These are phyloP conservation scores for Cetoscarus ocellatus DNA, from an alignment of 2,797 vertebrate genomes.

Conservation along the genomic window DNA sequence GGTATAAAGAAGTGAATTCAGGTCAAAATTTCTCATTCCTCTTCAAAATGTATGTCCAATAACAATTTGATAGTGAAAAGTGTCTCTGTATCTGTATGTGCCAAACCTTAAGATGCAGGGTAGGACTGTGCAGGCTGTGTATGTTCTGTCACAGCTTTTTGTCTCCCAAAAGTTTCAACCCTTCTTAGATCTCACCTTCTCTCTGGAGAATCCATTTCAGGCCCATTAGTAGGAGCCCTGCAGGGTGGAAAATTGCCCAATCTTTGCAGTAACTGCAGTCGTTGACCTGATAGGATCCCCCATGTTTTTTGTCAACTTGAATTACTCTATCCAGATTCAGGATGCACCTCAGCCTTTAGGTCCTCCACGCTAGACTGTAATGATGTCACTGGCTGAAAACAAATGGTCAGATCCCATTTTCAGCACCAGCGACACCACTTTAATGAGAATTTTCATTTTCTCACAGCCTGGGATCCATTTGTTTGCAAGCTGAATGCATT, in stretches of 20 bases:
- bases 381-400: conserved; percentile 38
- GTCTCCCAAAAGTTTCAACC: conserved; percentile 30
- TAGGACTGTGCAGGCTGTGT: too few relatives aligned
- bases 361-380: conserved; percentile 20
- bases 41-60: too few relatives aligned
- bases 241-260: conserved; percentile 61
- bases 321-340: conserved; percentile 41
- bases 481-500: conserved; percentile 66
- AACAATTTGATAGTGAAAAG: too few relatives aligned
- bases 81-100: too few relatives aligned
- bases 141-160: not conserved
- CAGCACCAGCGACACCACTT: conserved; percentile 32
- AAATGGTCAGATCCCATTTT: conserved; percentile 56
- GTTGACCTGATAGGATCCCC: conserved; percentile 59
- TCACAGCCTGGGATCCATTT: conserved; percentile 57
- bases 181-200: conserved; percentile 12
- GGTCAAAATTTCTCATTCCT: too few relatives aligned
- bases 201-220: conserved; percentile 52
- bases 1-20: too few relatives aligned
- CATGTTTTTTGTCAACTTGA: conserved; percentile 64
- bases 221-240: conserved; percentile 40
- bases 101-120: too few relatives aligned
- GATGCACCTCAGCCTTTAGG: conserved; percentile 31
- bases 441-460: conserved; percentile 66
- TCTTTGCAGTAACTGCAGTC: conserved; percentile 60